phyloP scores from a whole-genome alignment of 2,888 invertebrate species.

The Tenthredo livida region DNA sequence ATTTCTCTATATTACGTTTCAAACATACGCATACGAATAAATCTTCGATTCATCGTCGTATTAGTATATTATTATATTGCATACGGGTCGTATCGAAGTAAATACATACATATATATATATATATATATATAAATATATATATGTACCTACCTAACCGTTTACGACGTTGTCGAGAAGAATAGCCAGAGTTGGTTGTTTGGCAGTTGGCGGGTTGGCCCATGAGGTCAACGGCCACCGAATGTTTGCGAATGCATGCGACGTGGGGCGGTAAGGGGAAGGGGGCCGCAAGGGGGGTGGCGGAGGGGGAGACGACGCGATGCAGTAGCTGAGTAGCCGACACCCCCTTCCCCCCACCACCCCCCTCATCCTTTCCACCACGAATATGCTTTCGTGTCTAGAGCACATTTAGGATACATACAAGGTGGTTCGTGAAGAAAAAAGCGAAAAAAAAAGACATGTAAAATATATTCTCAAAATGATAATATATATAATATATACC shows the following conservation, averaged over 20 bases:
- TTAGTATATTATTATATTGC: background rate
- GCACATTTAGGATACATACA: conserved; percentile 14
- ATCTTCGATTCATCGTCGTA: background rate
- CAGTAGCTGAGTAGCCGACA: conserved; percentile 41
- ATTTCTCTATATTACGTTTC: too few relatives aligned
- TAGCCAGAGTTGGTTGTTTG: conserved; percentile 67
- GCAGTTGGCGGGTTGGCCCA: conserved; percentile 73
- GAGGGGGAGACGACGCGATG: conserved; percentile 54
- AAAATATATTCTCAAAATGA: background rate
- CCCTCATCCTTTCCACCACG: background rate
- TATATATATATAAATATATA: background rate
- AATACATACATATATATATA: background rate
- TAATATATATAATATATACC: background rate
- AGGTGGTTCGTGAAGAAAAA: conserved; percentile 5
- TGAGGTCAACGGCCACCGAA: conserved; percentile 76
- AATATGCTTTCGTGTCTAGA: conserved; percentile 32
- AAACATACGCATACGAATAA: too few relatives aligned
- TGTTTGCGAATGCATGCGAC: conserved; percentile 73
- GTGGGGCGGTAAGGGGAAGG: conserved; percentile 51
- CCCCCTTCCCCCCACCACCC: conserved; percentile 32
- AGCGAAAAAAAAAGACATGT: background rate
- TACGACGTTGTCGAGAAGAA: conserved; percentile 41
- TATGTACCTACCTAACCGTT: background rate
- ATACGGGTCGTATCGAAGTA: background rate
- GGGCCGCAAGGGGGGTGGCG: conserved; percentile 41